A percentile compares a stretch with the other conserved stretches of the same genome.
These are phyloP conservation scores for Trisateles emortualis DNA, from an alignment of 2,888 invertebrate genomes.

Conservation along the genomic window DNA sequence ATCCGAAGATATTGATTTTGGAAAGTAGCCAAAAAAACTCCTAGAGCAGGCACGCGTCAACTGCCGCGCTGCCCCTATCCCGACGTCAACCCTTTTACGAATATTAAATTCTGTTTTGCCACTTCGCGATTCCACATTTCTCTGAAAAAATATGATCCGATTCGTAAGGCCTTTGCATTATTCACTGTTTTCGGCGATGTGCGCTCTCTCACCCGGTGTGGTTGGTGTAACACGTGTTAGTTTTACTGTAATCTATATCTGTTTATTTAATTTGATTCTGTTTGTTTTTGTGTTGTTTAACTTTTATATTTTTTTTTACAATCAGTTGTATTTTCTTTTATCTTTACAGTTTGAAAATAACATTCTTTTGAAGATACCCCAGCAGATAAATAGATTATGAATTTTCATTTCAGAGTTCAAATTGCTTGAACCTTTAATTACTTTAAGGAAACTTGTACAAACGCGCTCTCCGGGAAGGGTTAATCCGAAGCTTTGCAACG, in stretches of 20 bases:
- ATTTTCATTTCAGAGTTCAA: slow-evolving; percentile 73
- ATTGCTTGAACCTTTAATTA: slow-evolving; percentile 78
- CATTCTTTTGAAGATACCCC: slow-evolving; percentile 56
- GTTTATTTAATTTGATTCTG: slow-evolving; percentile 1
- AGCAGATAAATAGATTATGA: slow-evolving; percentile 71
- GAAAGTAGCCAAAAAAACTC: slow-evolving; percentile 85
- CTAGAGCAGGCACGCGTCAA: slow-evolving; percentile 84
- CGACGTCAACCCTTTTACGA: slow-evolving; percentile 86
- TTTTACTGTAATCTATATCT: slow-evolving; percentile 28
- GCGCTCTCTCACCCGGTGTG: slow-evolving; percentile 44
- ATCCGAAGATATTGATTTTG: slow-evolving; percentile 86
- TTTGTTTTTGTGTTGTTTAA: slow-evolving; percentile 12
- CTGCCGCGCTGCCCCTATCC: slow-evolving; percentile 81
- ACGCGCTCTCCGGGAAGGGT: slow-evolving; percentile 67
- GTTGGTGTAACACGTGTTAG: slow-evolving; percentile 39
- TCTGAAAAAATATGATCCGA: slow-evolving; percentile 79
- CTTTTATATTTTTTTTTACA: too few relatives aligned
- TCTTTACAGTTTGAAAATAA: slow-evolving; percentile 15
- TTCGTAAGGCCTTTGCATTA: slow-evolving; percentile 75
- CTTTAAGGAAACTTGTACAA: slow-evolving; percentile 77
- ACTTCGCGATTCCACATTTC: slow-evolving; percentile 83
- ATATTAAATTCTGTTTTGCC: slow-evolving; percentile 87
- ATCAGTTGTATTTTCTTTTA: slow-evolving; percentile 15
- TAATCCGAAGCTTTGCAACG: slow-evolving; percentile 69
- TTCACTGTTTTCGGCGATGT: slow-evolving; percentile 70